Conservation (phyloP, 2,113 vertebrate genomes). For the Haliaeetus leucogaster region DNA sequence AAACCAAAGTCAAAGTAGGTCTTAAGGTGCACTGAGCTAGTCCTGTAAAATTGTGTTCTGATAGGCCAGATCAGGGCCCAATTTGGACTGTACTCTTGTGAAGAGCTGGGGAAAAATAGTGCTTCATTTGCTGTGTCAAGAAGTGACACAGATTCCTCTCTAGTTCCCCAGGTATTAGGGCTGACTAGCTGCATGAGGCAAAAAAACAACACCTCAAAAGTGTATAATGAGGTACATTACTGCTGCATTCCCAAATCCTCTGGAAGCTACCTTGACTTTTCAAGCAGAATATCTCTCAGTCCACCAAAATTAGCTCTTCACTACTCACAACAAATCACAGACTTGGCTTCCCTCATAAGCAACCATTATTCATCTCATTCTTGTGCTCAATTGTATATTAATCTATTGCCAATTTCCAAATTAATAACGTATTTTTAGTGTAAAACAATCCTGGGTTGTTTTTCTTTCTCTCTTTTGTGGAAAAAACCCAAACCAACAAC, state of each 20-base stretch:
- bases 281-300: neutral
- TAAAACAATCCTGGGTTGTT: neutral
- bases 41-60: neutral
- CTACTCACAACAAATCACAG: neutral
- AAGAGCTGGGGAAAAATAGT: neutral
- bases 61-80: neutral
- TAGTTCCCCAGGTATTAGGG: neutral
- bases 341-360: neutral
- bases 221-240: neutral
- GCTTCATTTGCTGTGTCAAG: neutral
- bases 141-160: neutral
- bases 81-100: neutral
- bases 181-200: neutral
- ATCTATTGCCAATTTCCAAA: neutral
- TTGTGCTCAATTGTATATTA: neutral
- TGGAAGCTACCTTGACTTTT: neutral
- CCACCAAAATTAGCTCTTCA: neutral
- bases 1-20: neutral
- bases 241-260: neutral
- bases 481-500: neutral
- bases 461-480: neutral
- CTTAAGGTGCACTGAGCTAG: neutral
- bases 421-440: neutral
- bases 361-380: neutral
- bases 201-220: neutral